Base-by-base conservation (phyloP, 1,140 invertebrate species). In the Gonioctena quinquepunctata region DNA sequence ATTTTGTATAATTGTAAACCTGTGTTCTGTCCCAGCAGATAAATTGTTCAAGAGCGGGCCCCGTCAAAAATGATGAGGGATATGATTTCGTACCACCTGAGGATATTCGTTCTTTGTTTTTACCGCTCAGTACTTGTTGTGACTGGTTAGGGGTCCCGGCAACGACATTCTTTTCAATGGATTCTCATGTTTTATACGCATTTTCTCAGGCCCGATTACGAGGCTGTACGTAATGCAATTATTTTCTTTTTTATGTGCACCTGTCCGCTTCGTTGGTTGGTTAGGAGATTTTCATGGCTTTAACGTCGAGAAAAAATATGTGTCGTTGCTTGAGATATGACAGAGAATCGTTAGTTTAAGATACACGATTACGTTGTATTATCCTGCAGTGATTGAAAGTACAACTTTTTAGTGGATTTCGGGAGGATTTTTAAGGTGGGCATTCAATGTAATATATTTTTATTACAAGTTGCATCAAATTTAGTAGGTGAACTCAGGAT, bases 11-110 rank as follows among this genome's bases (percentile, higher is more conserved):
- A 66, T 66, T 66, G 63, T 66, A 66, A 66, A 66, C 63, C 28
- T 52, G 59, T 69, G 67, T 69, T 69, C 61, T 50, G 59, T 69
- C 67, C 50, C 54, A 23, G 52, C 52, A 65, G 60, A 70, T 70
- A 60, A 70, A 70, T 70, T 66, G 64, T 70, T 70, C 27, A 49
- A 49, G 63, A 68, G 61, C 26, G 23, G 48, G 69, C 19, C 19
- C 63, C 64, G 69, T 70, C 69, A 70, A 61, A 59, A 70, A 70
- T 70, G 69, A 70, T 70, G 69, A 70, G 64, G 69, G 69, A 70
- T 70, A 66, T 50, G 52, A 70, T 70, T 66, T 70, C 49, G 27
- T 70, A 70, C 69, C 69, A 70, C 69, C 69, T 70, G 57, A 70
- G 69, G 69, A 26, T 52, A 33, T 23, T 33, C 16, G 25, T 57